These are phyloP conservation scores for Pterocles burchelli DNA, from an alignment of 2,113 vertebrate genomes.

Conservation along the genomic window DNA sequence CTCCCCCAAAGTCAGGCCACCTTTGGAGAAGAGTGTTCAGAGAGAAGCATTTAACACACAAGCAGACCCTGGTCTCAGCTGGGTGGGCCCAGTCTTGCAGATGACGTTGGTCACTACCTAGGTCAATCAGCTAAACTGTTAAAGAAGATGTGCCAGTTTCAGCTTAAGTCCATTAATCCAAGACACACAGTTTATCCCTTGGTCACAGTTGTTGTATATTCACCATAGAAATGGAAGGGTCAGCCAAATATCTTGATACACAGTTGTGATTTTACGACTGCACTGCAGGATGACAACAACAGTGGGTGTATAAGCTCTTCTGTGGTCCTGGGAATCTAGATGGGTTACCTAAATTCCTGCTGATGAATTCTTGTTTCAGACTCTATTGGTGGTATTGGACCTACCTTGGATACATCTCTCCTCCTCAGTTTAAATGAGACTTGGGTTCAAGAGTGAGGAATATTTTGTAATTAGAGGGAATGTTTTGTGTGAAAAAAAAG, in stretches of 20 bases:
- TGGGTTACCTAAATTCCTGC: not conserved
- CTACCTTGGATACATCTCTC: not conserved
- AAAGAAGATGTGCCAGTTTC: not conserved
- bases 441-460: not conserved
- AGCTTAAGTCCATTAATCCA: not conserved
- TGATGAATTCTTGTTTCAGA: not conserved
- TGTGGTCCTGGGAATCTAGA: accelerated
- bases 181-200: not conserved
- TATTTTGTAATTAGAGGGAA: not conserved
- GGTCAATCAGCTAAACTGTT: not conserved
- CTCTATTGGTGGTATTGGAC: accelerated
- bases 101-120: not conserved
- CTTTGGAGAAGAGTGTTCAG: not conserved
- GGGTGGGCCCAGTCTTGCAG: not conserved
- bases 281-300: not conserved
- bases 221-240: not conserved
- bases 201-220: not conserved
- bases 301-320: not conserved
- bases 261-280: not conserved
- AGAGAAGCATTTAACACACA: not conserved
- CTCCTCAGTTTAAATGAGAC: not conserved
- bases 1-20: not conserved
- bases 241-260: not conserved
- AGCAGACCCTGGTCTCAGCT: not conserved
- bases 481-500: not conserved